phyloP scores from a whole-genome alignment of 2,888 invertebrate species.

The Anorthoa munda region DNA sequence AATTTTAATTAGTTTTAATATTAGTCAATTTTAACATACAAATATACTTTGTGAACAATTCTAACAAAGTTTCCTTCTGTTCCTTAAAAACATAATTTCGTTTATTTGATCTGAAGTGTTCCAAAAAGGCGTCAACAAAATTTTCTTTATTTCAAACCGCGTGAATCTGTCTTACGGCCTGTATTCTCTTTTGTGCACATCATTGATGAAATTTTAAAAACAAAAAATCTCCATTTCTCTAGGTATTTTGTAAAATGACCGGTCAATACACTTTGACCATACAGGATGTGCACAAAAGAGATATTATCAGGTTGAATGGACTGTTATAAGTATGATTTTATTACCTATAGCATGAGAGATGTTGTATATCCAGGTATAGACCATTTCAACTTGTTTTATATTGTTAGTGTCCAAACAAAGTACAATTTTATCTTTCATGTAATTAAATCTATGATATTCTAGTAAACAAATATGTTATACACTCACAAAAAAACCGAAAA shows the following conservation, averaged over 20 bases:
- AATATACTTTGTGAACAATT: too few relatives aligned
- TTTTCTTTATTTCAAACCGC: slow-evolving; percentile 25
- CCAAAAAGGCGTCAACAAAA: slow-evolving; percentile 31
- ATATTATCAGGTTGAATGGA: slow-evolving; percentile 43
- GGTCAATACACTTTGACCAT: neutral
- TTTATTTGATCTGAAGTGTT: neutral
- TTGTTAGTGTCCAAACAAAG: slow-evolving; percentile 53
- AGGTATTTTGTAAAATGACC: neutral
- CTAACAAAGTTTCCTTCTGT: too few relatives aligned
- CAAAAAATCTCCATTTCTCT: too few relatives aligned
- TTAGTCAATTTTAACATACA: too few relatives aligned
- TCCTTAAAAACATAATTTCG: too few relatives aligned
- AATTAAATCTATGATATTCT: too few relatives aligned
- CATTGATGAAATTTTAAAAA: neutral
- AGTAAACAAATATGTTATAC: too few relatives aligned
- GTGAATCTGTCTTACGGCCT: slow-evolving; percentile 41
- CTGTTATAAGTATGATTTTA: slow-evolving; percentile 42
- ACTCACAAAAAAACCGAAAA: too few relatives aligned
- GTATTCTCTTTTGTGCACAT: slow-evolving; percentile 30
- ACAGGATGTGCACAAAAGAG: slow-evolving; percentile 41
- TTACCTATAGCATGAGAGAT: slow-evolving; percentile 55
- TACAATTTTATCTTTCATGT: neutral
- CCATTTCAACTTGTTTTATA: slow-evolving; percentile 29
- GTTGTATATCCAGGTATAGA: slow-evolving; percentile 47
- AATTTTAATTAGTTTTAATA: too few relatives aligned